Base-by-base conservation (phyloP, 2,113 vertebrate species). In the Nanger granti region DNA sequence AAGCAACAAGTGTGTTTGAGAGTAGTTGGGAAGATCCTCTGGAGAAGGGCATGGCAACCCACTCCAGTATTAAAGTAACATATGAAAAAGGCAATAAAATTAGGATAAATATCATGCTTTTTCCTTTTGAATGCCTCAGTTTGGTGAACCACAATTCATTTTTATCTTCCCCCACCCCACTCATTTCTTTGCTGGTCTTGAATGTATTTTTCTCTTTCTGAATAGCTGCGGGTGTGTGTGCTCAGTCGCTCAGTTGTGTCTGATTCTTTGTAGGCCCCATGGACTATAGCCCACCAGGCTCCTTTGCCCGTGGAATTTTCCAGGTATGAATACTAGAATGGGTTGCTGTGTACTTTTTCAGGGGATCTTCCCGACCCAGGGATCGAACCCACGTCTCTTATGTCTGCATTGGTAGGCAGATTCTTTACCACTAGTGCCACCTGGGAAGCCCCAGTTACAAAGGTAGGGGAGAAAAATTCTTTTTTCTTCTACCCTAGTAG, bases 211-310 rank as follows among this genome's bases (percentile, higher is more conserved):
- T 13, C 54, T 57, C 34, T 85, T 57, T 85, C 22, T 85, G 54
- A 17, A 57, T 15, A 85, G 54, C 3, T 26, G n/a, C 0, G 2
- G 13, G 54, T 37, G 11, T 57, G n/a, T 41, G n/a, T 41, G 69
- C n/a, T 73, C n/a, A 24, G 64, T 66, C 2, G 15, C 64, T 66
- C 31, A 34, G n/a, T 73, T 3, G 3, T 41, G 69, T 73, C n/a
- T 0, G 1, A 24, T n/a, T 73, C 66, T 73, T 41, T 41, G n/a
- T 0, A 2, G 20, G 69, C 69, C 69, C 69, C n/a, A 3, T 37
- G n/a, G 66, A 37, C 20, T 37, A 73, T 37, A 37, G 66, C n/a
- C n/a, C 69, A 73, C 69, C n/a, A 37, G 10, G 9, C 69, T 73
- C n/a, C 69, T 41, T 41, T 73, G 69, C 22, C 10, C 1, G 3